Base-by-base conservation (phyloP, 2,113 vertebrate species). In the Regulus satrapa region DNA sequence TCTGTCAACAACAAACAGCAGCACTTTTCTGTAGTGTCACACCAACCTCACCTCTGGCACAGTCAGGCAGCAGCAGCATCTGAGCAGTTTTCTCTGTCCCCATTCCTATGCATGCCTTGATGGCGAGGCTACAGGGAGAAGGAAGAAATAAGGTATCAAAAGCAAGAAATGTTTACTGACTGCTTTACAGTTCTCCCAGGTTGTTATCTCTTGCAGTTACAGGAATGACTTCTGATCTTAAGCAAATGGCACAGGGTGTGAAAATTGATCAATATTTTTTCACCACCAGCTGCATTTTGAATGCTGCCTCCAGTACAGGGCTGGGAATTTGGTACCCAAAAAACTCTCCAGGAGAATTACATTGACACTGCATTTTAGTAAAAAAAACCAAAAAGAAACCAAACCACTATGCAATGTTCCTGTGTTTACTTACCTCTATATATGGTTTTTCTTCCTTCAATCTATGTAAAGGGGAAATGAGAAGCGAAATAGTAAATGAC, bases 261-360 rank as follows among this genome's bases (percentile, higher is more conserved):
- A 96, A 91, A 92, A 89, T 48, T 90, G 41, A 91, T 95, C 68
- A 66, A 7, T 92, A 88, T 89, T 94, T 96, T 82, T 85, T 83
- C 71, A 63, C 25, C 19, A 51, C 34, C n/a, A 68, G 20, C 26
- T 52, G 16, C 10, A 36, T 75, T 92, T 91, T 82, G 18, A 38
- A 90, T 80, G 48, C 31, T 71, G 68, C 11, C 21, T 83, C 26
- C 36, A 31, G 13, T 14, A 62, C 4, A 74, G 11, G 18, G 38
- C 7, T 58, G 2, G 24, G 52, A 76, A 83, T 71, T 41, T 78
- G 66, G 31, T 72, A 46, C 5, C 12, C 19, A 67, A 64, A 73
- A 92, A 96, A 8, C 16, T 61, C 9, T 49, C 11, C 34, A 20
- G 36, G 14, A 91, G 14, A 89, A 40, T 6, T 81, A 54, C 20